These are phyloP conservation scores for Syrista parreyssii DNA, from an alignment of 2,888 invertebrate genomes.

Conservation along the genomic window DNA sequence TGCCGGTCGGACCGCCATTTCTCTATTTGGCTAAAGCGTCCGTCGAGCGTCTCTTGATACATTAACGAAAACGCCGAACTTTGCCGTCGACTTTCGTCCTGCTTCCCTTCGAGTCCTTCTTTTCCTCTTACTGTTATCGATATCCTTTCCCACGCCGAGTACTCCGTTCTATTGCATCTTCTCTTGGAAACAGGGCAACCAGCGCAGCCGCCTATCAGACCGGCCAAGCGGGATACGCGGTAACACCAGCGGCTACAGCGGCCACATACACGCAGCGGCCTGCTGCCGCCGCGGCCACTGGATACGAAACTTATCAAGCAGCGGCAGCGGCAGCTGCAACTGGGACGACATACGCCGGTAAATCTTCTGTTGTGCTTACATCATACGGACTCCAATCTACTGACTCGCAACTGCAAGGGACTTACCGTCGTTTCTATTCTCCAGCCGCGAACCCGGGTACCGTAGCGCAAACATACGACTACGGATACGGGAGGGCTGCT, in stretches of 20 bases:
- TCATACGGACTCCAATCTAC: not conserved
- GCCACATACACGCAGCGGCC: constrained; percentile 87
- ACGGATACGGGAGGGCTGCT: constrained; percentile 75
- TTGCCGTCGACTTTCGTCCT: constrained; percentile 1
- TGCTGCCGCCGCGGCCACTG: constrained; percentile 79
- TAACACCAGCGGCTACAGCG: constrained; percentile 84
- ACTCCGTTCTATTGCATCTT: constrained; percentile 17
- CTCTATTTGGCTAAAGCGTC: constrained; percentile 30
- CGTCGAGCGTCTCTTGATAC: constrained; percentile 41
- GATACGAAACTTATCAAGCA: constrained; percentile 80
- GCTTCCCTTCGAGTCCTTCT: constrained; percentile 49
- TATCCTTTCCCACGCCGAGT: constrained; percentile 32
- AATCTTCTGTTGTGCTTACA: constrained; percentile 27
- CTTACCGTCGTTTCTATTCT: constrained; percentile 1
- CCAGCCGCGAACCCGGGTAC: constrained; percentile 65
- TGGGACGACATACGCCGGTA: constrained; percentile 75
- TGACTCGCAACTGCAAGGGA: not conserved
- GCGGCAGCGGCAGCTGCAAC: constrained; percentile 85
- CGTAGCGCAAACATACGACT: constrained; percentile 75
- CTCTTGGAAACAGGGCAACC: constrained; percentile 68
- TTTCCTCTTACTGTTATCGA: constrained; percentile 15
- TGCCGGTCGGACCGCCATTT: constrained; percentile 58
- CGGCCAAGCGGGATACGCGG: constrained; percentile 86
- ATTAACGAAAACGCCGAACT: not conserved
- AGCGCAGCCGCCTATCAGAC: constrained; percentile 86